A percentile compares a stretch with the other conserved stretches of the same genome.
Conservation (phyloP, 2,888 invertebrate genomes). For the Hemistola chrysoprasaria region DNA sequence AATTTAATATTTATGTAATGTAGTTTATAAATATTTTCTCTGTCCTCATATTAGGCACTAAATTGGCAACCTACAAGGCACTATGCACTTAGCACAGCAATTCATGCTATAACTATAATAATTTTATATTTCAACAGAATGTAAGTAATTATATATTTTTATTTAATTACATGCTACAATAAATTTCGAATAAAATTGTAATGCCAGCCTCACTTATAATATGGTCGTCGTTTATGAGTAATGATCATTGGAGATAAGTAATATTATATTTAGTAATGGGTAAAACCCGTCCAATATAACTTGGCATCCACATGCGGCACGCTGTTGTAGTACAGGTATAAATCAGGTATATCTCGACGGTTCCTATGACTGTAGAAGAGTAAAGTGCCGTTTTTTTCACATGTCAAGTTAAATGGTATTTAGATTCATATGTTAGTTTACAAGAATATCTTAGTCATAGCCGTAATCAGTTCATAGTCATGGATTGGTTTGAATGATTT, state of each 20-base stretch:
- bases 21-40: constrained; percentile 43
- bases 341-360: too few species aligned
- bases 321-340: too few species aligned
- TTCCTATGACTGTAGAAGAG: too few species aligned
- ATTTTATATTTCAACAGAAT: constrained; percentile 39
- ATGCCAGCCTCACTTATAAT: constrained; percentile 19
- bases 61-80: constrained; percentile 84
- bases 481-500: too few species aligned
- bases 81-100: constrained; percentile 82
- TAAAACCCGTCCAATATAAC: too few species aligned
- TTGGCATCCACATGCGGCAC: too few species aligned
- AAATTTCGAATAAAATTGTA: constrained; percentile 25
- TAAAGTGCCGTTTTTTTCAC: too few species aligned
- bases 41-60: constrained; percentile 79
- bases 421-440: too few species aligned
- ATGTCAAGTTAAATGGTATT: too few species aligned
- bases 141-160: constrained; percentile 33
- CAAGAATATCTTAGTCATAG: constrained; percentile 1
- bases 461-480: neutral
- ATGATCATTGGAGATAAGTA: too few species aligned
- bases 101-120: constrained; percentile 59
- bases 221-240: neutral
- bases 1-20: constrained; percentile 6
- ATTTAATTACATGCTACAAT: constrained; percentile 22
- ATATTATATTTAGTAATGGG: too few species aligned